phyloP scores from a whole-genome alignment of 2,888 invertebrate genomes.

The Eledona agricola region DNA sequence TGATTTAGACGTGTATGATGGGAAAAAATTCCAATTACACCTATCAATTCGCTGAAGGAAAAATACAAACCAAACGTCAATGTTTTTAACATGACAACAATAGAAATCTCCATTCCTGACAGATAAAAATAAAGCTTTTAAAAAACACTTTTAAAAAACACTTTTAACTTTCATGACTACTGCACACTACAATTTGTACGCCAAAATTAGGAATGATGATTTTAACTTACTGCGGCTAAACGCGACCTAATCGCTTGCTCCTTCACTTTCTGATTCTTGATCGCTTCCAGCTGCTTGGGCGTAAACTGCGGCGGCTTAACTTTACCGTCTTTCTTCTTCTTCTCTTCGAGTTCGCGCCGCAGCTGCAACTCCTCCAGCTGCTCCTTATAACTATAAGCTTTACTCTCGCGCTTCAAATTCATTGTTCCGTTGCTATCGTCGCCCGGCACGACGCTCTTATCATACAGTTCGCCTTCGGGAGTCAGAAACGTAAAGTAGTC shows the following conservation, averaged over 20 bases:
- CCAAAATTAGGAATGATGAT: conserved; percentile 2
- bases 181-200: no score
- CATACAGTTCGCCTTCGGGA: conserved; percentile 90
- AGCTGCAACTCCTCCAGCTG: conserved; percentile 94
- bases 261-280: conserved; percentile 85
- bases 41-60: no score
- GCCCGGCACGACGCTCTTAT: conserved; percentile 82
- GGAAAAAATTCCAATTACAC: no score
- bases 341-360: conserved; percentile 91
- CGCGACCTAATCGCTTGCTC: conserved; percentile 80
- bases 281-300: conserved; percentile 91
- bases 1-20: no score
- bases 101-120: no score
- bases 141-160: no score
- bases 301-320: conserved; percentile 76
- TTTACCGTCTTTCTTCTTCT: conserved; percentile 82
- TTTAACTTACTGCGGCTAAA: conserved; percentile 69
- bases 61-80: no score
- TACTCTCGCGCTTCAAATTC: conserved; percentile 95
- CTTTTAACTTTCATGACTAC: no score
- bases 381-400: conserved; percentile 95
- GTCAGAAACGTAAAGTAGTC: conserved; percentile 84
- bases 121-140: no score
- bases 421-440: conserved; percentile 65
- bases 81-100: no score